Percentiles rank a stretch among this genome's conserved stretches.
These are phyloP conservation scores for Coendou prehensilis DNA, from an alignment of 2,797 vertebrate species.

Conservation along the genomic window DNA sequence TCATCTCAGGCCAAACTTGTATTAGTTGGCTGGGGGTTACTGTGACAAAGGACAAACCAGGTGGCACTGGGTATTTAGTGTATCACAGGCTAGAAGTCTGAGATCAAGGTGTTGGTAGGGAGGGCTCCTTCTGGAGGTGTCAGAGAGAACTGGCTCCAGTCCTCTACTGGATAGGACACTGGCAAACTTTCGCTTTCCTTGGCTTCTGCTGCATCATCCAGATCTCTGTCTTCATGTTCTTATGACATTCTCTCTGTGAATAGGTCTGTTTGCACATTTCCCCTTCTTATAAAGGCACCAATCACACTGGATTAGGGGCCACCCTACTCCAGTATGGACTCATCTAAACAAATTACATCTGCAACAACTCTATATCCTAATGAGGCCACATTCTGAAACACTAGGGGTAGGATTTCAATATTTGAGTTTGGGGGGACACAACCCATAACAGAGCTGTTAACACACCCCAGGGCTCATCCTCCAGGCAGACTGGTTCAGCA, in stretches of 20 bases:
- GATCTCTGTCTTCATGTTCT: background rate
- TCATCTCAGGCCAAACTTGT: background rate
- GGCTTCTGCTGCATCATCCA: background rate
- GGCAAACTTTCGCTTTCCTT: background rate
- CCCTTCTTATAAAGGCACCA: background rate
- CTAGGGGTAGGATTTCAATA: background rate
- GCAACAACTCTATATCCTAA: background rate
- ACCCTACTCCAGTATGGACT: background rate
- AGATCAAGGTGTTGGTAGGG: background rate
- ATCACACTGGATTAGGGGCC: background rate
- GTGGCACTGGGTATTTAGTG: background rate
- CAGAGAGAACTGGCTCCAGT: background rate
- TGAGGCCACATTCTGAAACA: background rate
- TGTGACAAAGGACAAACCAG: background rate
- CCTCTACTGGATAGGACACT: too few species aligned
- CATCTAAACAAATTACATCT: conserved; percentile 23
- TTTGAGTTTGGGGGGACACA: background rate
- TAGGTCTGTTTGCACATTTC: background rate
- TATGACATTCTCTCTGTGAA: background rate
- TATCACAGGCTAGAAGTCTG: background rate
- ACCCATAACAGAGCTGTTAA: background rate
- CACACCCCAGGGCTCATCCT: background rate
- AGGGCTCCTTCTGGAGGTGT: background rate
- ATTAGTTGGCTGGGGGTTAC: background rate
- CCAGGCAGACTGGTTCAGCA: too few species aligned